Conservation (phyloP, 2,113 vertebrate species). For the Petrocephalus zakoni region DNA sequence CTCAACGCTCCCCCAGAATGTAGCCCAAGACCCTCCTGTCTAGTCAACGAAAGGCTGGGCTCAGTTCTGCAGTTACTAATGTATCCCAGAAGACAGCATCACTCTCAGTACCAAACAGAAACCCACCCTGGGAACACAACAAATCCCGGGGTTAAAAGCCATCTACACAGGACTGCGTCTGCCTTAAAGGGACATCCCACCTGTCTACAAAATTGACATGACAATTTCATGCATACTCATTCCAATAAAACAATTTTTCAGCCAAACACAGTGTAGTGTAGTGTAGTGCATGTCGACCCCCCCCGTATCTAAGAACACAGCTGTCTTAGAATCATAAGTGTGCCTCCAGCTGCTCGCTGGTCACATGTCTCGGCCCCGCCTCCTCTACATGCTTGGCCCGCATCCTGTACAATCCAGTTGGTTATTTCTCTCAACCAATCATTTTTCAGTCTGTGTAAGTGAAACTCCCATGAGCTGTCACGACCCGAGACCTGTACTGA, state of each 20-base stretch:
- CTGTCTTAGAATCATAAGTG: neutral
- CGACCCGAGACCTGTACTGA: neutral
- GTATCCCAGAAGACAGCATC: neutral
- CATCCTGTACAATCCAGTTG: no score
- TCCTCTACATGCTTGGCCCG: no score
- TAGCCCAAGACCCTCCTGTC: neutral
- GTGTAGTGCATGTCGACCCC: neutral
- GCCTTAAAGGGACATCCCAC: neutral
- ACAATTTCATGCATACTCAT: neutral
- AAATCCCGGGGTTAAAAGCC: neutral
- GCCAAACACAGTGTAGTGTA: neutral
- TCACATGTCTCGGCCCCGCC: neutral
- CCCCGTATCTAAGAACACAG: neutral
- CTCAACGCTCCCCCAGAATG: neutral
- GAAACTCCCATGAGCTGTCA: neutral
- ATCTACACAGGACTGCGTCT: neutral
- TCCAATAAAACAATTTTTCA: neutral
- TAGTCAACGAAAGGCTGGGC: neutral
- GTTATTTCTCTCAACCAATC: no score
- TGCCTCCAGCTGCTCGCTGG: neutral
- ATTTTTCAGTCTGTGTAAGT: no score
- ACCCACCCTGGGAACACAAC: neutral
- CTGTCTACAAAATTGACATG: neutral
- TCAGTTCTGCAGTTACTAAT: neutral
- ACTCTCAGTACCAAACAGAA: neutral